A percentile compares a stretch with the other conserved stretches of the same genome.
phyloP scores from a whole-genome alignment of 1,140 invertebrate species.

The Tribolium madens region DNA sequence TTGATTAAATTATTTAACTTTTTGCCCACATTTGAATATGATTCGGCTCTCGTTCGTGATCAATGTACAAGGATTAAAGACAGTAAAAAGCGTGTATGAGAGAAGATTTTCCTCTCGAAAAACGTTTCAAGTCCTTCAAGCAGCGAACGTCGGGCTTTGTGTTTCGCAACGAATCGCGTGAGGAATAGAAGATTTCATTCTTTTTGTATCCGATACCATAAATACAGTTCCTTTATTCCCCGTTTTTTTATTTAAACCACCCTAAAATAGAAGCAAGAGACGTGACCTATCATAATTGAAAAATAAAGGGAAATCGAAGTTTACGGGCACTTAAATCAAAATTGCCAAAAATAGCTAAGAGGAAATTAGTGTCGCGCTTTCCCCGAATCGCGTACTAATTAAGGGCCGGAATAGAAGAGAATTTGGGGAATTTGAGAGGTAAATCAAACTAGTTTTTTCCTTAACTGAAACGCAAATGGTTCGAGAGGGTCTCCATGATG shows the following conservation, averaged over 20 bases:
- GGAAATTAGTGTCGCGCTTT: slow-evolving; percentile 18
- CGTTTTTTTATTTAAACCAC: neutral
- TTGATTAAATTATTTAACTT: too few species aligned
- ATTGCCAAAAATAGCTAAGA: slow-evolving; percentile 36
- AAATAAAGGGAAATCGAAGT: slow-evolving; percentile 27
- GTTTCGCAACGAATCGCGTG: slow-evolving; percentile 10
- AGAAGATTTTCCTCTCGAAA: slow-evolving; percentile 6
- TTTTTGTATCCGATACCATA: slow-evolving; percentile 16
- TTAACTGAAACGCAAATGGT: slow-evolving; percentile 91
- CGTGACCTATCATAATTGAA: slow-evolving; percentile 5
- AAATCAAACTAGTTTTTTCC: slow-evolving; percentile 65
- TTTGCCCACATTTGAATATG: too few species aligned
- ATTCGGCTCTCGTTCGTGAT: neutral
- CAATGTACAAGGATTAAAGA: neutral
- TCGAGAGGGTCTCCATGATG: slow-evolving; percentile 98
- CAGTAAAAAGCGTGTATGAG: neutral
- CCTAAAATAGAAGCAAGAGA: neutral
- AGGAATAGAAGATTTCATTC: slow-evolving; percentile 19
- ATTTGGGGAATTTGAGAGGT: neutral
- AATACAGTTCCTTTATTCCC: neutral
- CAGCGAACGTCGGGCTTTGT: neutral
- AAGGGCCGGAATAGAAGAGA: slow-evolving; percentile 7
- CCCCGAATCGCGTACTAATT: slow-evolving; percentile 18
- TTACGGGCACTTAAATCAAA: slow-evolving; percentile 29
- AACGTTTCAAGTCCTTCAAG: slow-evolving; percentile 16